Evolutionary conservation across 1,140 invertebrate species (phyloP), one percentile per base, ranked within the genome.

Genomic region (Atta cephalotes): DNA sequence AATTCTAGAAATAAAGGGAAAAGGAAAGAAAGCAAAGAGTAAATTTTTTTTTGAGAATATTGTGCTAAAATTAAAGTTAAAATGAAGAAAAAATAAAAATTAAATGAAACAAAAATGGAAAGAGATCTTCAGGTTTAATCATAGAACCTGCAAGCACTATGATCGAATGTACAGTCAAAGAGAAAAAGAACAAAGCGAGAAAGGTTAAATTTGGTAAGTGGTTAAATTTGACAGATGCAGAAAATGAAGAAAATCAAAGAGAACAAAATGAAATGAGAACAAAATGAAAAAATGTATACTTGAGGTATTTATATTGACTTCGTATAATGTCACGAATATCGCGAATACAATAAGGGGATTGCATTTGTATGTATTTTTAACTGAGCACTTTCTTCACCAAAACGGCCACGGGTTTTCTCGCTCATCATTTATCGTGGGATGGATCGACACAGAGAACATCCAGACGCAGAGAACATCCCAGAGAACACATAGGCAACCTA

Each of bases 311-410:
- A n/a, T 21, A 70, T n/a, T 39, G 21, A n/a, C 21, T 80, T 35
- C 1, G 45, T 25, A 7, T 45, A 63, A 25, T 18, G 28, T 53
- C 77, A 49, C 45, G 77, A 79, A 39, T 70, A 58, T 70, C 10
- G 51, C 63, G 49, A 21, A 56, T 56, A 28, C n/a, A 18, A 81
- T 56, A 56, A 58, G 3, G 6, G 21, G 31, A 45, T 28, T 39
- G 45, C 18, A 16, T 16, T 51, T 56, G 51, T 56, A 81, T 21
- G 51, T 58, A 51, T 45, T 58, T 56, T 81, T 5, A 12, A 81
- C 35, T 70, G 66, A 71, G 16, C 79, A 81, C 79, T 81, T 81
- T 71, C 66, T 71, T 70, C 79, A 60, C 31, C 79, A 81, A 21
- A 68, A 65, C 60, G 45, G 16, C 39, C 21, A 25, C 60, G 70